These are phyloP conservation scores for Basileuterus tristriatus DNA, from an alignment of 2,797 vertebrate species.

Conservation along the genomic window DNA sequence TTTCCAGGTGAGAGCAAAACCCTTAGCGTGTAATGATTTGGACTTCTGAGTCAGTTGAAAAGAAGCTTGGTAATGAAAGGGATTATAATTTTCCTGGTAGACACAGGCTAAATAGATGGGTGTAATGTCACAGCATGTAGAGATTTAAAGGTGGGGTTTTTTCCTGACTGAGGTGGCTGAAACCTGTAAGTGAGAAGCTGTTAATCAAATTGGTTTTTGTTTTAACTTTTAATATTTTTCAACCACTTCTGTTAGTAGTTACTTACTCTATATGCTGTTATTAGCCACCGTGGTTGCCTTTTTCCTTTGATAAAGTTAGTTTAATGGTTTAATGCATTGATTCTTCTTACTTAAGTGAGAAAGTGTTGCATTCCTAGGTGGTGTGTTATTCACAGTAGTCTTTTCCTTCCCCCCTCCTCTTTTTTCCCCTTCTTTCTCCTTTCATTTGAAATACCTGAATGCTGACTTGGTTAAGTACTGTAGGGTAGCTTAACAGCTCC, in stretches of 20 bases:
- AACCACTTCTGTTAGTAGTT: background rate
- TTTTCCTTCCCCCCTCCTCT: rapidly evolving
- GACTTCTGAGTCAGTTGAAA: conserved; percentile 22
- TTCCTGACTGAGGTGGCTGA: background rate
- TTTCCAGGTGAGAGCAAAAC: background rate
- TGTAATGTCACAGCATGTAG: background rate
- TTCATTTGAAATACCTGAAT: background rate
- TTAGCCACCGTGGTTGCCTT: background rate
- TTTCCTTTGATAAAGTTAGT: background rate
- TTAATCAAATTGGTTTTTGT: background rate
- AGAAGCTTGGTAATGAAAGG: background rate
- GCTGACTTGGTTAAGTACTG: background rate
- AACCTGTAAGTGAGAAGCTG: background rate
- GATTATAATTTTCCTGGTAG: background rate
- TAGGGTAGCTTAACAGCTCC: background rate
- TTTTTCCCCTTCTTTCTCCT: background rate
- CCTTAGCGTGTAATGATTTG: background rate
- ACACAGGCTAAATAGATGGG: background rate
- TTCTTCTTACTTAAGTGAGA: background rate
- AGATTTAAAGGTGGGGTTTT: background rate
- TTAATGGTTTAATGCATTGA: background rate
- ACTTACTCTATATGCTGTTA: background rate
- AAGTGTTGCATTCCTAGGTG: background rate
- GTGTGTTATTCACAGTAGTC: background rate
- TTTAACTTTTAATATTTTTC: background rate